phyloP scores from a whole-genome alignment of 2,888 invertebrate species.

The Tiliacea citrago region DNA sequence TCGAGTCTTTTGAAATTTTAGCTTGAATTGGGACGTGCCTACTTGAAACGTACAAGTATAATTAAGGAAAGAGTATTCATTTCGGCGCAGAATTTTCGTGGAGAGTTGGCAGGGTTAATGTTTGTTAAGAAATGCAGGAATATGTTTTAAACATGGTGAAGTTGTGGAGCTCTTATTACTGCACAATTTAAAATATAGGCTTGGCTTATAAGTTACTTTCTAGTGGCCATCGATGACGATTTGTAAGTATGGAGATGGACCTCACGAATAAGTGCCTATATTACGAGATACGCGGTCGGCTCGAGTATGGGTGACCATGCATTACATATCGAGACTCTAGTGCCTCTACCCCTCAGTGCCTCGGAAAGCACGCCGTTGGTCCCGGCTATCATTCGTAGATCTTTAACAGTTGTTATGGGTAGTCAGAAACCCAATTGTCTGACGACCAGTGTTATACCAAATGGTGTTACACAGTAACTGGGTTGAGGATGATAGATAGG shows the following conservation, averaged over 20 bases:
- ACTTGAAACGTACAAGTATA: constrained; percentile 46
- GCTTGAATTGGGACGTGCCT: constrained; percentile 41
- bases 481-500: too few species aligned
- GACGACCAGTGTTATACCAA: too few species aligned
- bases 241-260: not conserved
- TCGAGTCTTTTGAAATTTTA: constrained; percentile 51
- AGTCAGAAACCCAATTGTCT: too few species aligned
- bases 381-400: too few species aligned
- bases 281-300: not conserved
- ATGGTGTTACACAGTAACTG: too few species aligned
- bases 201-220: not conserved
- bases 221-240: not conserved
- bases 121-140: constrained; percentile 17
- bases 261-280: not conserved
- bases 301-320: too few species aligned
- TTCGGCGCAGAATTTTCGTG: constrained; percentile 21
- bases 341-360: too few species aligned
- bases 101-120: constrained; percentile 7
- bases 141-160: constrained; percentile 2
- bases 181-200: not conserved
- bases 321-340: too few species aligned
- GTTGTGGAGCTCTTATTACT: too few species aligned
- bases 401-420: too few species aligned
- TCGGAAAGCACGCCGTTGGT: too few species aligned
- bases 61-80: constrained; percentile 56